These are phyloP conservation scores for Neoniphon sammara DNA, from an alignment of 2,797 vertebrate genomes.

Conservation along the genomic window DNA sequence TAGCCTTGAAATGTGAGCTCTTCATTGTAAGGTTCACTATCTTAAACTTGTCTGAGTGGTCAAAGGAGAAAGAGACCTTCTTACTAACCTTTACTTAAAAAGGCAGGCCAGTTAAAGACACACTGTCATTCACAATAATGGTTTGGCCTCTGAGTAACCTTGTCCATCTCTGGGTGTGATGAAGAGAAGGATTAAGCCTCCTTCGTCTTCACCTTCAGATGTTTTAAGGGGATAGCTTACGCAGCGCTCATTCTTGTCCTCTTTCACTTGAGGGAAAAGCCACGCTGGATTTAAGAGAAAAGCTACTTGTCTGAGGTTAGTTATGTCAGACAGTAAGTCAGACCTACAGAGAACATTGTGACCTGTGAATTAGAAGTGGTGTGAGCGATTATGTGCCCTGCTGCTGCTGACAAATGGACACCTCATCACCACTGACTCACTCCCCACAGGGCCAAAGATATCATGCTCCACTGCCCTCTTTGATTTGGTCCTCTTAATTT, in stretches of 20 bases:
- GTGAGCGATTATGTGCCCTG: constrained; percentile 50
- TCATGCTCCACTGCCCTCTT: constrained; percentile 21
- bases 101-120: neutral
- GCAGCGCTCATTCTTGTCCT: neutral
- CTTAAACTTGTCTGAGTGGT: neutral
- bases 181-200: neutral
- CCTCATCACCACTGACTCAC: constrained; percentile 75
- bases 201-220: neutral
- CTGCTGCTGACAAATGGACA: constrained; percentile 55
- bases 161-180: neutral
- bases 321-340: constrained; percentile 1
- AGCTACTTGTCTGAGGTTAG: neutral
- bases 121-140: neutral
- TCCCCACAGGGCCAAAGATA: constrained; percentile 45
- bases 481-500: no score
- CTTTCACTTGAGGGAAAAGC: neutral
- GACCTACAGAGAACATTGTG: constrained; percentile 15
- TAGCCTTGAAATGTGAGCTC: constrained; percentile 1
- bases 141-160: neutral
- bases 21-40: constrained; percentile 3
- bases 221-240: no score
- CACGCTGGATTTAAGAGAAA: neutral
- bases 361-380: constrained; percentile 58
- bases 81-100: neutral
- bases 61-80: constrained; percentile 5